Percentiles rank a stretch among this genome's conserved stretches.
These are phyloP conservation scores for Pipistrellus nathusii DNA, from an alignment of 2,797 vertebrate genomes.

Conservation along the genomic window DNA sequence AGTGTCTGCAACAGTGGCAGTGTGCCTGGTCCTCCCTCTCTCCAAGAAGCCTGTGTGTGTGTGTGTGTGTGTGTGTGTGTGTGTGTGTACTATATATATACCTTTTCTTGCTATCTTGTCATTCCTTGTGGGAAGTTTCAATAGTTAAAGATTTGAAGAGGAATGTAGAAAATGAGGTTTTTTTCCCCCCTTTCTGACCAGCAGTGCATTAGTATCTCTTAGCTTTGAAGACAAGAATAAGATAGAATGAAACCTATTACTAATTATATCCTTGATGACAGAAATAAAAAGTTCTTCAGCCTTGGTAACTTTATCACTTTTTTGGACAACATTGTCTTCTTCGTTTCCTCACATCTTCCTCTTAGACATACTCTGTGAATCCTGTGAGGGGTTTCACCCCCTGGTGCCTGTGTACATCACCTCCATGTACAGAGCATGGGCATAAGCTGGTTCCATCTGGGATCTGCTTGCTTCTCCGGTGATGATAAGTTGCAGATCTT, in stretches of 20 bases:
- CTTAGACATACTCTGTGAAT: not conserved
- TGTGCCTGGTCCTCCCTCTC: not conserved
- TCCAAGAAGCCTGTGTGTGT: too few species aligned
- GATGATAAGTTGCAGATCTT: not conserved
- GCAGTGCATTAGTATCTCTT: not conserved
- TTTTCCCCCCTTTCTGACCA: not conserved
- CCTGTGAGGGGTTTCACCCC: not conserved
- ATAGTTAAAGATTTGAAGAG: not conserved
- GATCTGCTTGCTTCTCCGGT: not conserved
- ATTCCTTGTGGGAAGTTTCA: not conserved
- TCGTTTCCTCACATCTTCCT: not conserved
- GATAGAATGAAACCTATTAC: not conserved
- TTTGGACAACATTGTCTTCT: not conserved
- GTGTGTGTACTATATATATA: not conserved
- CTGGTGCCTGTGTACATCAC: not conserved
- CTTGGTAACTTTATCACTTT: not conserved
- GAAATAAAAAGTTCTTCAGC: not conserved
- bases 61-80: too few species aligned
- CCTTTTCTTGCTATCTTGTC: not conserved
- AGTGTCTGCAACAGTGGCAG: fast-evolving
- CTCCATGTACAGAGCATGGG: not conserved
- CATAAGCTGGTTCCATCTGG: not conserved
- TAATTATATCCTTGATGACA: not conserved
- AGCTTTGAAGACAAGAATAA: not conserved
- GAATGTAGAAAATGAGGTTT: not conserved